These are phyloP conservation scores for Pocillopora meandrina DNA, from an alignment of 92 coral and sea anemone genomes.

Conservation along the genomic window DNA sequence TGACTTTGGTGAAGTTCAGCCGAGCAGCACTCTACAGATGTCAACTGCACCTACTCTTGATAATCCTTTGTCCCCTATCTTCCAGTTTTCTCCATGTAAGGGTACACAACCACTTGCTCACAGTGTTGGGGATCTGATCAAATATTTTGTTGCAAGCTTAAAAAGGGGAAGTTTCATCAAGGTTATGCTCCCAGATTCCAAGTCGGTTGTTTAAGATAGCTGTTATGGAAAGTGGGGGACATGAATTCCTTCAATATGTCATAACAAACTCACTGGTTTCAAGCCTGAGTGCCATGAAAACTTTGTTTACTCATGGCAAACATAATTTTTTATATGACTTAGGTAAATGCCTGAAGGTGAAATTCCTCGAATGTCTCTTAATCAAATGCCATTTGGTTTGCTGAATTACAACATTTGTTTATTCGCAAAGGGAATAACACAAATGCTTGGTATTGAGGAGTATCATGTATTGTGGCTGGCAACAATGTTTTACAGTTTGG, in stretches of 20 bases:
- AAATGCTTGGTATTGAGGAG: constrained; percentile 35
- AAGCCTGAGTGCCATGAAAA: constrained; percentile 2
- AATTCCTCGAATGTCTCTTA: not conserved
- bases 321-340: not conserved
- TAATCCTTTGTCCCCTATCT: constrained; percentile 47
- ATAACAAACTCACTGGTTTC: not conserved
- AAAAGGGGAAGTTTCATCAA: constrained; percentile 16
- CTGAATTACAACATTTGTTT: not conserved
- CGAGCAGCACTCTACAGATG: not conserved
- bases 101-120: not conserved
- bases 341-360: not conserved
- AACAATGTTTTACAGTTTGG: constrained; percentile 46
- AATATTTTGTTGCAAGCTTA: constrained; percentile 6
- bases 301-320: not conserved
- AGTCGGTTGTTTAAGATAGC: constrained; percentile 15
- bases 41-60: not conserved
- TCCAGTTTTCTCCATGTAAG: constrained; percentile 44
- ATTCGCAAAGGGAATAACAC: not conserved
- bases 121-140: constrained; percentile 43
- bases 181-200: not conserved
- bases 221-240: not conserved
- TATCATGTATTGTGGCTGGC: constrained; percentile 54
- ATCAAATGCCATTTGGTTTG: not conserved
- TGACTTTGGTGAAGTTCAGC: not conserved
- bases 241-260: not conserved